Conservation (phyloP, 2,797 vertebrate genomes). For the Melanotaenia pygmaea region DNA sequence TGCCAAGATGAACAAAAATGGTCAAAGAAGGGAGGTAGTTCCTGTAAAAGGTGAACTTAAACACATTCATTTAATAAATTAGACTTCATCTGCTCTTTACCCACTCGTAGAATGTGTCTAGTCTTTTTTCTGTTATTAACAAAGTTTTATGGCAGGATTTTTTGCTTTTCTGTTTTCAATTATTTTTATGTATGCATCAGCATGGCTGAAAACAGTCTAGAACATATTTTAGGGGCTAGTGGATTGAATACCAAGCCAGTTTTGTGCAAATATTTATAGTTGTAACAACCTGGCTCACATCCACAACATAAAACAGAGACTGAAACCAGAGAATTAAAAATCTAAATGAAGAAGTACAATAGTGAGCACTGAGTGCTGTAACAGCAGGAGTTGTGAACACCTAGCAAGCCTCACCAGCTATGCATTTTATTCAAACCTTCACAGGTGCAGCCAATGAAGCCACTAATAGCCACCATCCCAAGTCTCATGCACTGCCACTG, state of each 20-base stretch:
- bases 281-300: not conserved
- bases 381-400: not conserved
- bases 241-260: not conserved
- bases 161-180: slow-evolving; percentile 10
- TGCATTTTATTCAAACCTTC: not conserved
- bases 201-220: not conserved
- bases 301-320: not conserved
- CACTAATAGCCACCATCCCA: not conserved
- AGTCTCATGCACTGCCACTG: not conserved
- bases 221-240: not conserved
- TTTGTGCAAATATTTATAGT: not conserved
- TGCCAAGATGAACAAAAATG: slow-evolving; percentile 59
- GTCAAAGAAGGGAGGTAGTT: slow-evolving; percentile 44
- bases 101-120: slow-evolving; percentile 37
- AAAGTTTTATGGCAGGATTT: slow-evolving; percentile 18
- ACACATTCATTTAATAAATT: slow-evolving; percentile 51
- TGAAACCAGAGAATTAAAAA: slow-evolving; percentile 2
- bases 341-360: not conserved
- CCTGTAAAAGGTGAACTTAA: slow-evolving; percentile 46
- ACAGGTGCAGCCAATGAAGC: slow-evolving; percentile 1
- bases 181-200: slow-evolving; percentile 10
- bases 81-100: slow-evolving; percentile 44
- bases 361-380: not conserved
- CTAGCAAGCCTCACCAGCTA: not conserved
- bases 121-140: slow-evolving; percentile 20